A percentile compares a stretch with the other conserved stretches of the same genome.
phyloP scores from a whole-genome alignment of 2,888 invertebrate species.

The Diplolepis rosae region DNA sequence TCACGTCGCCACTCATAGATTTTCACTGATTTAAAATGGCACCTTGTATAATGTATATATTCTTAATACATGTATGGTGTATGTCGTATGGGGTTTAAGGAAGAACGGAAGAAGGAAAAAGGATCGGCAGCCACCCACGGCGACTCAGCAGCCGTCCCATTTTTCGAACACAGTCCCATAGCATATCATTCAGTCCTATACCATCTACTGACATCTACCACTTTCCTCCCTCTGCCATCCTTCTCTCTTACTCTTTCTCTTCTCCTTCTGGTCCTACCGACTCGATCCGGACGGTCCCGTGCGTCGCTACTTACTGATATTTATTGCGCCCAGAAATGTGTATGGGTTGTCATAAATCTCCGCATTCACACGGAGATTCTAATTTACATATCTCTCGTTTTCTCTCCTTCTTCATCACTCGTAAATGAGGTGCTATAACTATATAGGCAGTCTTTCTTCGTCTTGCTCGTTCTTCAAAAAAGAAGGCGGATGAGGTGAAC shows the following conservation, averaged over 20 bases:
- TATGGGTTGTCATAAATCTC: constrained; percentile 72
- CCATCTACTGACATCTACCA: constrained; percentile 19
- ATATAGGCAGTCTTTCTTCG: constrained; percentile 39
- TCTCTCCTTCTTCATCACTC: constrained; percentile 44
- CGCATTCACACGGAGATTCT: constrained; percentile 73
- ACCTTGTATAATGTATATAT: neutral
- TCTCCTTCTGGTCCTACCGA: constrained; percentile 34
- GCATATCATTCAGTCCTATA: constrained; percentile 30
- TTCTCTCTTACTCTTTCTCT: constrained; percentile 31
- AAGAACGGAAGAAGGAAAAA: constrained; percentile 47
- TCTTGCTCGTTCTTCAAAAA: constrained; percentile 36
- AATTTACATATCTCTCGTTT: constrained; percentile 71
- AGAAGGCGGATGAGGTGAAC: constrained; percentile 26
- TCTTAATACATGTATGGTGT: constrained; percentile 2
- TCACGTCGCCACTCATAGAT: neutral
- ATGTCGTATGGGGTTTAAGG: constrained; percentile 24
- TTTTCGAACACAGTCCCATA: constrained; percentile 40
- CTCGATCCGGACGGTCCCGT: constrained; percentile 63
- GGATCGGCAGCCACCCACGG: constrained; percentile 58
- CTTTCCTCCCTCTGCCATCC: constrained; percentile 24
- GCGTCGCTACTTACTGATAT: constrained; percentile 73
- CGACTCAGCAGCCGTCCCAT: constrained; percentile 50
- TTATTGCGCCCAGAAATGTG: constrained; percentile 74
- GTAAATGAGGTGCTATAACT: constrained; percentile 21
- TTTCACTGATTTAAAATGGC: constrained; percentile 5